Base-by-base conservation (phyloP, 1,140 invertebrate genomes). In the Conopomorpha cramerella region DNA sequence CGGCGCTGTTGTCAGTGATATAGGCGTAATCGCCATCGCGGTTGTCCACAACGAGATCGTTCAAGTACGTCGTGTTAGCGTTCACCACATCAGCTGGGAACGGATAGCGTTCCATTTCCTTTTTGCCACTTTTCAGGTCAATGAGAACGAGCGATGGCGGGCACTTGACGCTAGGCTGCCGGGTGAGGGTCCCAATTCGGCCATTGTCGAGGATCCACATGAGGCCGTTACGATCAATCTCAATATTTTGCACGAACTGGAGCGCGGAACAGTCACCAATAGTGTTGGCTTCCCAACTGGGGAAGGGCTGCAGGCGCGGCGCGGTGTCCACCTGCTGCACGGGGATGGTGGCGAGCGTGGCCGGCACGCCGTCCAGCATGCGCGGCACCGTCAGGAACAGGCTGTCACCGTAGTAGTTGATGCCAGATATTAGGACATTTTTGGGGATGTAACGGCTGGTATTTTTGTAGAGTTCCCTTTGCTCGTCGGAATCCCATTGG, bases 201-300 rank as follows among this genome's bases (percentile, higher is more conserved):
- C 86, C 86, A 10, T 83, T 82, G 46, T 90, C 88, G 26, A 88
- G 48, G 1, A 88, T 80, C 87, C 87, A 90, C 83, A 90, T 84
- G 0, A 85, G 63, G 2, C 85, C 86, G 14, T 77, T 66, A 0
- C 78, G 78, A 46, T 89, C 86, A 13, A 89, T 84, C 55, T 89
- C 86, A 49, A 89, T 78, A 43, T 82, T 84, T 52, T 87, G 85
- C 2, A 88, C 86, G 39, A 83, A 84, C 47, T 89, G 87, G 14
- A 90, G 77, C 1, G 83, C 80, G 1, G 46, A 55, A 59, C 88
- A 90, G 44, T 81, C 61, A 0, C 79, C 82, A 8, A 85, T 34
- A 3, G 68, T 63, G 52, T 90, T 87, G 65, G 82, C 81, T 0
- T 65, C 66, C 87, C 86, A 90, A 38, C 64, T 82, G 8, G 88